Evolutionary conservation across 1,140 invertebrate genomes (phyloP).

Genomic region (Augochlora pura): DNA sequence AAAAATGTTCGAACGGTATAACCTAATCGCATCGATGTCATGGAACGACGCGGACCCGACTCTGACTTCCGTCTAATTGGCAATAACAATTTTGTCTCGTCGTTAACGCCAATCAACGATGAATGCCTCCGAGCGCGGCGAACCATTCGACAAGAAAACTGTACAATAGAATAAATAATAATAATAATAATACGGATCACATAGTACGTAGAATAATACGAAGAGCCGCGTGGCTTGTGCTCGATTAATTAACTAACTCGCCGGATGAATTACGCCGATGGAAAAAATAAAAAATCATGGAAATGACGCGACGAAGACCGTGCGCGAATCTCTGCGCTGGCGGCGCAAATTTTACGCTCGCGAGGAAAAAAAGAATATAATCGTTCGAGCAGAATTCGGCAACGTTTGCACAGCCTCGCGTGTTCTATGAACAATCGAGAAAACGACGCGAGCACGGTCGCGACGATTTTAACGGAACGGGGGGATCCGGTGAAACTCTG

Average conservation of each 20-base stretch:
- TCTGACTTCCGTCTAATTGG: not conserved
- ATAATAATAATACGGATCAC: not conserved
- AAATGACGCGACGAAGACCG: not conserved
- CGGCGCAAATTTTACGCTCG: no score
- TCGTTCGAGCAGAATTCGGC: no score
- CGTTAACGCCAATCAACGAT: not conserved
- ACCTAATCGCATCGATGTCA: not conserved
- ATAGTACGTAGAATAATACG: not conserved
- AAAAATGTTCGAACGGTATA: not conserved
- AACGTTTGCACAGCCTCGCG: constrained; percentile 3
- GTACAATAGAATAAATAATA: constrained; percentile 7
- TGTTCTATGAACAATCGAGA: not conserved
- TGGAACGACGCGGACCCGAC: not conserved
- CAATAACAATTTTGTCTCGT: no score
- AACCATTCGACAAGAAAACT: constrained; percentile 8
- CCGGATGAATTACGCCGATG: not conserved
- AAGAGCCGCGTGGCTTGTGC: not conserved
- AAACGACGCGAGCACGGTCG: not conserved
- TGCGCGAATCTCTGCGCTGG: no score
- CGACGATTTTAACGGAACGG: no score
- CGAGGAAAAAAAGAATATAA: no score
- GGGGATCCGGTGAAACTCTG: not conserved
- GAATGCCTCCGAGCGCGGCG: not conserved
- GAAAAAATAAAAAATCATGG: not conserved
- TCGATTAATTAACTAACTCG: not conserved